A percentile compares a stretch with the other conserved stretches of the same genome.
Evolutionary conservation across 2,797 vertebrate genomes (phyloP).

Genomic region (Pseudomugil tenellus): DNA sequence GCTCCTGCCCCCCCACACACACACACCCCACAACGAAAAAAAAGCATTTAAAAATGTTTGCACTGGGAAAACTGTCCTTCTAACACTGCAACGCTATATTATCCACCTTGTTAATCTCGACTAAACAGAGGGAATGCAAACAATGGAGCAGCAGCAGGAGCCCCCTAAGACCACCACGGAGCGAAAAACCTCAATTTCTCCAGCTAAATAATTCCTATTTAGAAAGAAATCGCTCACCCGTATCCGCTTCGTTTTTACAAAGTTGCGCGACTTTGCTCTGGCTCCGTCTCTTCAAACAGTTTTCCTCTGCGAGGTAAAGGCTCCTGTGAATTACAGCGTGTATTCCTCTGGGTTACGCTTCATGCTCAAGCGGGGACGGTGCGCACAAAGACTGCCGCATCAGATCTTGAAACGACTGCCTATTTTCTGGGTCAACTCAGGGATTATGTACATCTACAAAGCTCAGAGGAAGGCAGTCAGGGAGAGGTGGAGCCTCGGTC

Average conservation of each 20-base stretch:
- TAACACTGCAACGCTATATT: neutral
- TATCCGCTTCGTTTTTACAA: constrained; percentile 70
- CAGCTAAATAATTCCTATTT: constrained; percentile 36
- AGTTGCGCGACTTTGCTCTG: constrained; percentile 77
- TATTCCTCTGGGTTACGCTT: constrained; percentile 80
- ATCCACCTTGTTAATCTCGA: constrained; percentile 27
- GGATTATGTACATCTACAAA: constrained; percentile 86
- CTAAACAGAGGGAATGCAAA: constrained; percentile 72
- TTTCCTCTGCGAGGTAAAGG: constrained; percentile 41
- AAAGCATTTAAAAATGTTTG: constrained; percentile 15
- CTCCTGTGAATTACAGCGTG: constrained; percentile 68
- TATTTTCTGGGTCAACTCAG: constrained; percentile 87
- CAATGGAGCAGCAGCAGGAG: constrained; percentile 78
- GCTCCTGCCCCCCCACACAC: neutral
- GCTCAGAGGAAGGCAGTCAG: constrained; percentile 78
- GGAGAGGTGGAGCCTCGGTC: constrained; percentile 78
- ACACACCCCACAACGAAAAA: neutral
- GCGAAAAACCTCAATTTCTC: constrained; percentile 38
- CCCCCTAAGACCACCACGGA: constrained; percentile 50
- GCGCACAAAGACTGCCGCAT: constrained; percentile 81
- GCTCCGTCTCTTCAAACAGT: constrained; percentile 37
- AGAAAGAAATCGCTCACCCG: constrained; percentile 71
- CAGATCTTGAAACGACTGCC: constrained; percentile 84
- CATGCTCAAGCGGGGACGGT: constrained; percentile 77
- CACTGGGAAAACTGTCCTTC: neutral